Evolutionary conservation across 2,113 vertebrate species (phyloP).

Genomic region (Actenoides hombroni): DNA sequence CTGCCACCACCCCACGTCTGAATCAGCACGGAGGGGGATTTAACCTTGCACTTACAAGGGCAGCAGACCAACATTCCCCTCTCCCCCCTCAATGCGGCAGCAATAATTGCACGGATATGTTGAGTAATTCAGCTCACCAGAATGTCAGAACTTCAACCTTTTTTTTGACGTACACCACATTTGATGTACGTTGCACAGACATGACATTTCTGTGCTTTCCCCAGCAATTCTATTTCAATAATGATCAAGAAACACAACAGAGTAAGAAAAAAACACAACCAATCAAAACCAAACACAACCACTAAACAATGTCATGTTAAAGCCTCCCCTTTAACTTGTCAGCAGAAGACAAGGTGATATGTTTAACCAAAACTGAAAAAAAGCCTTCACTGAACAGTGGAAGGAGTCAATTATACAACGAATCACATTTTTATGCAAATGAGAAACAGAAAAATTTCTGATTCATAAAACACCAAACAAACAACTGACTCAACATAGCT

Average conservation of each 20-base stretch:
- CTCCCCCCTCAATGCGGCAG: not conserved
- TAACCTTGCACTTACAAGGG: conserved; percentile 20
- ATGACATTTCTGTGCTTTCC: not conserved
- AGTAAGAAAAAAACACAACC: not conserved
- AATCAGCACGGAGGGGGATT: not conserved
- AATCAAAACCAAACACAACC: not conserved
- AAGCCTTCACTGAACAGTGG: not conserved
- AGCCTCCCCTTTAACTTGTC: not conserved
- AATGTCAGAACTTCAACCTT: not conserved
- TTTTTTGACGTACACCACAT: not conserved
- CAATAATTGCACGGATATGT: not conserved
- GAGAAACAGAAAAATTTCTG: not conserved
- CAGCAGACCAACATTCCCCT: not conserved
- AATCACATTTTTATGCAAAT: not conserved
- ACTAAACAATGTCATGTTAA: not conserved
- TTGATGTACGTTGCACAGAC: not conserved
- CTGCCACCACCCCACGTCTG: not conserved
- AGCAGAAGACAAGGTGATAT: not conserved
- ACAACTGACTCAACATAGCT: not conserved
- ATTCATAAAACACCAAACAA: not conserved
- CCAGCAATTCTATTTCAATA: not conserved
- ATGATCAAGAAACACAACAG: not conserved
- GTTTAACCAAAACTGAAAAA: not conserved
- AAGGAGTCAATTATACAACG: not conserved
- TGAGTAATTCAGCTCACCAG: not conserved